Conservation (phyloP, 2,888 invertebrate genomes). For the Cynaeus angustus region DNA sequence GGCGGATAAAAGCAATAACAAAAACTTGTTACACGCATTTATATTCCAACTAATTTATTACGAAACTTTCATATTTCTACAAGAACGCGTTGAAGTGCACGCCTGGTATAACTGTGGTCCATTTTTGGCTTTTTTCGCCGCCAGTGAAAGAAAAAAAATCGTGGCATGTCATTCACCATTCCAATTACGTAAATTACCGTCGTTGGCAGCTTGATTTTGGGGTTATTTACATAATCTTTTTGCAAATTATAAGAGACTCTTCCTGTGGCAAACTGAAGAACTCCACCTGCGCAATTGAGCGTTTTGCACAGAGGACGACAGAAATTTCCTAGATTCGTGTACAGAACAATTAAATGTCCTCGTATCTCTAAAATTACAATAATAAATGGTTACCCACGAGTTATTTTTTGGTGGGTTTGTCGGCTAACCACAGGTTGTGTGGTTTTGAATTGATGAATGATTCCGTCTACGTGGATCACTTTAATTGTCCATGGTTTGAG, state of each 20-base stretch:
- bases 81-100: constrained; percentile 22
- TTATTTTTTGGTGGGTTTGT: constrained; percentile 36
- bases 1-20: constrained; percentile 50
- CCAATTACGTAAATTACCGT: constrained; percentile 14
- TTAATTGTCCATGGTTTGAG: constrained; percentile 32
- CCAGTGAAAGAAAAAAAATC: constrained; percentile 15
- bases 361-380: constrained; percentile 43
- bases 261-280: constrained; percentile 9
- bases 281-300: too few relatives aligned
- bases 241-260: constrained; percentile 2
- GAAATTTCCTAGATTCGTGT: constrained; percentile 21
- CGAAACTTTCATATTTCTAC: constrained; percentile 42
- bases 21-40: constrained; percentile 48
- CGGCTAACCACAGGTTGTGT: constrained; percentile 46
- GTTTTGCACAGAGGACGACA: neutral
- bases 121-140: constrained; percentile 21
- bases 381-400: constrained; percentile 41
- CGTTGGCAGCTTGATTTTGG: neutral
- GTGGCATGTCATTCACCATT: constrained; percentile 18
- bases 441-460: constrained; percentile 44
- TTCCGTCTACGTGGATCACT: constrained; percentile 37
- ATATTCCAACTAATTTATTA: constrained; percentile 49
- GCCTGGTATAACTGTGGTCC: constrained; percentile 2
- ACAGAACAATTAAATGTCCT: constrained; percentile 40
- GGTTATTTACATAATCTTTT: constrained; percentile 15